A percentile compares a stretch with the other conserved stretches of the same genome.
Conservation (phyloP, 1,140 invertebrate genomes). For the Sycophaga agraensis region DNA sequence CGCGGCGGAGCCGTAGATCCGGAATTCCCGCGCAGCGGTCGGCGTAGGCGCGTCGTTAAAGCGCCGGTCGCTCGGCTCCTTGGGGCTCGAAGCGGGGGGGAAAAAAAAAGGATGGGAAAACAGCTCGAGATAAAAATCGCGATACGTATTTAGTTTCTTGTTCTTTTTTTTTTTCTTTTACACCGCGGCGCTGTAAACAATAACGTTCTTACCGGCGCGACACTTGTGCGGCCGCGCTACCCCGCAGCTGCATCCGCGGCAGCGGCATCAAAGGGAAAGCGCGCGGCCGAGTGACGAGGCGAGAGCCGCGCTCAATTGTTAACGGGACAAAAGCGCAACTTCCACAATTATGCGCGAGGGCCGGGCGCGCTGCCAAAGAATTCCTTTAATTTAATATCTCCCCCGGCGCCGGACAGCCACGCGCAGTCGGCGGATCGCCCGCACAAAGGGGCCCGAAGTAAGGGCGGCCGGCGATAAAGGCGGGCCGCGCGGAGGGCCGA, state of each 20-base stretch:
- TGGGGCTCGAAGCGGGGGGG: no score
- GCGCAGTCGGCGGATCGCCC: background rate
- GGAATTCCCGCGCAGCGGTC: no score
- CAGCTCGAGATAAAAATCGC: no score
- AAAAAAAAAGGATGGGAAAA: no score
- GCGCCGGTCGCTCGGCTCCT: no score
- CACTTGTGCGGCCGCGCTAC: background rate
- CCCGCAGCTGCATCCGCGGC: background rate
- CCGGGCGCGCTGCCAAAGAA: constrained; percentile 1
- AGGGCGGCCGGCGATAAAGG: background rate
- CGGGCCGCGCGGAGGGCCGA: background rate
- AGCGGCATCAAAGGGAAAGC: constrained; percentile 19
- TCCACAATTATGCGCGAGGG: constrained; percentile 9
- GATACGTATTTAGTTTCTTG: no score
- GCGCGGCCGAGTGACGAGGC: background rate
- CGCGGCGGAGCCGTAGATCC: no score
- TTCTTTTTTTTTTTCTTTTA: no score
- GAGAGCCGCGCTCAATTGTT: constrained; percentile 18
- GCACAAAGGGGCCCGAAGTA: background rate
- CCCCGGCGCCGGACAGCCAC: background rate
- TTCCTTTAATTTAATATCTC: constrained; percentile 28
- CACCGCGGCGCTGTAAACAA: constrained; percentile 1
- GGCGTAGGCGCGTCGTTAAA: no score
- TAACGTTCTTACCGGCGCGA: constrained; percentile 19
- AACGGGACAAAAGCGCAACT: constrained; percentile 26